phyloP scores from a whole-genome alignment of 2,113 vertebrate genomes.

The Chaenogobius annularis region DNA sequence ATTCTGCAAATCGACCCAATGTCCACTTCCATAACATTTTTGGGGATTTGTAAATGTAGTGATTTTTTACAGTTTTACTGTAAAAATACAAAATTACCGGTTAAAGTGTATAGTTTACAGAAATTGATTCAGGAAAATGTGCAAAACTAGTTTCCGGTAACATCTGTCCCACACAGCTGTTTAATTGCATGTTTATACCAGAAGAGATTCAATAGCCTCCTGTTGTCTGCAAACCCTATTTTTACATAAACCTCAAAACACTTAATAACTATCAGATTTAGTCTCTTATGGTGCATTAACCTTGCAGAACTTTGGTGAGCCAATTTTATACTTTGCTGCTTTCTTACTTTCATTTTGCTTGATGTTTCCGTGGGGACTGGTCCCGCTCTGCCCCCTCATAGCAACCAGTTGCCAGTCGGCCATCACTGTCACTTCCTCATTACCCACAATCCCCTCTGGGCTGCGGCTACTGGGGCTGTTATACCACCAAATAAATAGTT shows the following conservation, averaged over 20 bases:
- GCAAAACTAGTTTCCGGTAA: too few relatives aligned
- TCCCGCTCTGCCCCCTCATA: conserved; percentile 62
- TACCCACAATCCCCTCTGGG: conserved; percentile 69
- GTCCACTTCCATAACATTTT: background rate
- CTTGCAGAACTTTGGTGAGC: conserved; percentile 45
- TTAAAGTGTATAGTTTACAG: background rate
- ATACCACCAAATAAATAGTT: conserved; percentile 45
- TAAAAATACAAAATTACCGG: background rate
- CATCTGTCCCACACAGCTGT: too few relatives aligned
- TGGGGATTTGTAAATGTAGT: background rate
- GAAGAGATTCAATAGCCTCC: background rate
- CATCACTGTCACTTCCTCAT: conserved; percentile 77
- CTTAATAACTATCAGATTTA: conserved; percentile 12
- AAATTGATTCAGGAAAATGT: background rate
- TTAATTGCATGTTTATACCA: too few relatives aligned
- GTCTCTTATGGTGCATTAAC: conserved; percentile 35
- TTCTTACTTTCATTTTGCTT: conserved; percentile 63
- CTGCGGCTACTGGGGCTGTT: conserved; percentile 54
- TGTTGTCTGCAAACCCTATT: background rate
- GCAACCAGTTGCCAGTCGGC: conserved; percentile 74
- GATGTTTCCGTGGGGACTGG: conserved; percentile 67
- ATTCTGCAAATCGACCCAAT: background rate
- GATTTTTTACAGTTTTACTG: background rate
- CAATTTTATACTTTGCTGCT: conserved; percentile 28
- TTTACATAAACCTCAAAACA: background rate